Conservation (phyloP, 1,140 invertebrate species). For the Centruroides vittatus region DNA sequence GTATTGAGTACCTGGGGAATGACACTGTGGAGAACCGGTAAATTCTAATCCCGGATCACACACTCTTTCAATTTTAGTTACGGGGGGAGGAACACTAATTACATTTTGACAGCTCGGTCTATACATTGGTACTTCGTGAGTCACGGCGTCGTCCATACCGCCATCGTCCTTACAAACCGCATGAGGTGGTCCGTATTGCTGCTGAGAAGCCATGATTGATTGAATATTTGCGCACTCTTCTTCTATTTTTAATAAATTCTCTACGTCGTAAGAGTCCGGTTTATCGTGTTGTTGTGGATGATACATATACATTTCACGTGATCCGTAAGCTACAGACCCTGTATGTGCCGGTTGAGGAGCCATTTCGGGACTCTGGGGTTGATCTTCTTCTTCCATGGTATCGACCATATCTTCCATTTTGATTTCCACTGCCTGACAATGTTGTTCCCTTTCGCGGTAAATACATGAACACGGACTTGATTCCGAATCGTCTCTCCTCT, state of each 20-base stretch:
- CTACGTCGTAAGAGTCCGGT: conserved; percentile 28
- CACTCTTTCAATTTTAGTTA: too few relatives aligned
- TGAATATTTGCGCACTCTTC: conserved; percentile 34
- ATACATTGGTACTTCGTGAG: background rate
- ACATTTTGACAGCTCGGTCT: background rate
- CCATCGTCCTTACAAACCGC: too few relatives aligned
- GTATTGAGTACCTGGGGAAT: background rate
- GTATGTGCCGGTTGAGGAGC: background rate
- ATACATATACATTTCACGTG: background rate
- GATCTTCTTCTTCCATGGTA: background rate
- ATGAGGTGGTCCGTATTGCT: background rate
- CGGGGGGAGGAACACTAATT: background rate
- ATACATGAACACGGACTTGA: conserved; percentile 2
- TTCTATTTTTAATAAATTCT: conserved; percentile 38
- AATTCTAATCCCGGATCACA: background rate
- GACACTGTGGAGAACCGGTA: background rate
- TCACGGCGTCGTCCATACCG: background rate
- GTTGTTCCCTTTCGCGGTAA: background rate
- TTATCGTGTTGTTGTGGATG: background rate
- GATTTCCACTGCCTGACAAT: background rate
- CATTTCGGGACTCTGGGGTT: background rate
- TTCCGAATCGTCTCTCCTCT: conserved; percentile 4
- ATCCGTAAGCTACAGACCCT: too few relatives aligned
- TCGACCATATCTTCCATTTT: background rate
- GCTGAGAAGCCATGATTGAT: conserved; percentile 14